phyloP scores from a whole-genome alignment of 2,797 vertebrate genomes.

The Zalophus californianus region DNA sequence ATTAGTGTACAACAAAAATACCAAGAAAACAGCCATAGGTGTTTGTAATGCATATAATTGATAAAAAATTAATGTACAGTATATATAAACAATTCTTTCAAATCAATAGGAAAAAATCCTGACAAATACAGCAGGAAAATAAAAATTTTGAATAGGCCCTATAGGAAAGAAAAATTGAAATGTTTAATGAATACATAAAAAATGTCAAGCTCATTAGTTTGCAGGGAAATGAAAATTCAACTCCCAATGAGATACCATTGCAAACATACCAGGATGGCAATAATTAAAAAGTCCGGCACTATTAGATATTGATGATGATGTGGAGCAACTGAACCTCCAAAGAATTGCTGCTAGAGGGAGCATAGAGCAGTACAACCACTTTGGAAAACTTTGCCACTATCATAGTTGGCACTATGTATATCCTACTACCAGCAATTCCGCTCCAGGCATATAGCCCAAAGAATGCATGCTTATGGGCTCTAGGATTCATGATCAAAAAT shows the following conservation, averaged over 20 bases:
- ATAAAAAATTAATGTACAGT: neutral
- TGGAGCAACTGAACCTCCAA: neutral
- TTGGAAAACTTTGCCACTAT: neutral
- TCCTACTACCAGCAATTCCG: neutral
- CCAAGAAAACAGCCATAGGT: neutral
- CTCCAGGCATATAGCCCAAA: neutral
- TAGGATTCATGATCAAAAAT: neutral
- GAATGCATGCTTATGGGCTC: neutral
- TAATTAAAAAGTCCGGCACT: neutral
- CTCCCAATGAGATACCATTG: neutral
- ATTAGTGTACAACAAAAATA: neutral
- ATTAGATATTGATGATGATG: neutral
- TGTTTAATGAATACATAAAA: neutral
- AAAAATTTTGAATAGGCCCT: neutral
- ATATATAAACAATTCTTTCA: neutral
- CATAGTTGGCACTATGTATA: neutral
- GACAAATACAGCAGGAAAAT: neutral
- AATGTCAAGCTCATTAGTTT: neutral
- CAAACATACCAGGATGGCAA: neutral
- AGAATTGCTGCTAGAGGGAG: neutral
- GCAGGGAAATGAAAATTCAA: neutral
- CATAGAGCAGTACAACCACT: too few species aligned
- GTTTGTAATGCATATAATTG: neutral
- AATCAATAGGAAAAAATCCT: neutral
- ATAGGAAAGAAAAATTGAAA: conserved; percentile 20